A percentile compares a stretch with the other conserved stretches of the same genome.
Conservation (phyloP, 2,888 invertebrate species). For the Erebia ligea region DNA sequence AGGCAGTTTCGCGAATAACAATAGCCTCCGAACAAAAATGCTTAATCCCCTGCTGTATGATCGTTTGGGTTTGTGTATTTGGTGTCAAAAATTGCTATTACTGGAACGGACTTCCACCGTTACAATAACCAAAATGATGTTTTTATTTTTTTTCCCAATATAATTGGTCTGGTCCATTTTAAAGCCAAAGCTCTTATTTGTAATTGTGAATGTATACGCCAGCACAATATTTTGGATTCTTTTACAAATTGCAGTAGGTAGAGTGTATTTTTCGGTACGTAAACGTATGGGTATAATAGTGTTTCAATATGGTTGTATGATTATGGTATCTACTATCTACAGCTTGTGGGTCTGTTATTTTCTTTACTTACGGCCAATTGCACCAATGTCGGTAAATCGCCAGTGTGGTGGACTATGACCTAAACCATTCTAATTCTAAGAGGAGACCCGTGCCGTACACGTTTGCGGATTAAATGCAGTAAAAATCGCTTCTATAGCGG, state of each 20-base stretch:
- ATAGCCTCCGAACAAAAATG: constrained; percentile 47
- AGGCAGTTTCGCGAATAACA: constrained; percentile 54
- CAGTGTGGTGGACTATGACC: no score
- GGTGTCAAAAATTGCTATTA: constrained; percentile 23
- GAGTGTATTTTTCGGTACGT: not conserved
- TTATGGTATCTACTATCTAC: no score
- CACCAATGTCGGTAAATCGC: no score
- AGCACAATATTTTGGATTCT: not conserved
- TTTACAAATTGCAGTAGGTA: constrained; percentile 3
- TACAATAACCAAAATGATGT: constrained; percentile 12
- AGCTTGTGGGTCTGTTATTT: not conserved
- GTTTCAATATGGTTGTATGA: not conserved
- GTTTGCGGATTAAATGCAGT: no score
- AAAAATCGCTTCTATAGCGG: no score
- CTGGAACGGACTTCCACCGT: not conserved
- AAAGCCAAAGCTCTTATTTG: not conserved
- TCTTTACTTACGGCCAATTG: no score
- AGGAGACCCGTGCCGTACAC: no score
- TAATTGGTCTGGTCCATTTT: constrained; percentile 12
- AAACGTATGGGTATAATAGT: no score
- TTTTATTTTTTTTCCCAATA: constrained; percentile 9
- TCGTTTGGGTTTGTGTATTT: constrained; percentile 24
- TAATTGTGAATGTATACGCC: not conserved
- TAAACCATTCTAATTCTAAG: no score
- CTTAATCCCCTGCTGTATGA: constrained; percentile 52